These are phyloP conservation scores for Lichenostomus cassidix DNA, from an alignment of 2,113 vertebrate genomes.

Conservation along the genomic window DNA sequence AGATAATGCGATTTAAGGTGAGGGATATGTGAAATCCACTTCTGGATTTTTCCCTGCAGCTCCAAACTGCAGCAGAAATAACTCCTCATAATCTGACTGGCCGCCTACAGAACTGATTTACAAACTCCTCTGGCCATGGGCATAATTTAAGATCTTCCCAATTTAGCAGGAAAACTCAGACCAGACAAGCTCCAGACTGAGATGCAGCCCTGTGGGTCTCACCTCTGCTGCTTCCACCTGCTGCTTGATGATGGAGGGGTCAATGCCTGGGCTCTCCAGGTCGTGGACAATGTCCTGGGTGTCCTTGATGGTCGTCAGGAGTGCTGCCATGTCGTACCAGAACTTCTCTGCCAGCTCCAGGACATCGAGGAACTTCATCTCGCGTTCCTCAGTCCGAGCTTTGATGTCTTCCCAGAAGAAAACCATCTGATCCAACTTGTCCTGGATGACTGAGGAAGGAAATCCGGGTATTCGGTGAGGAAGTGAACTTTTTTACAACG, in stretches of 20 bases:
- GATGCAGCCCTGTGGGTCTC: not conserved
- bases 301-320: constrained; percentile 92
- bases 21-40: not conserved
- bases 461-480: not conserved
- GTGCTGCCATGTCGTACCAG: constrained; percentile 95
- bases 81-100: rapidly evolving
- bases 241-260: constrained; percentile 98
- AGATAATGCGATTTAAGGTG: not conserved
- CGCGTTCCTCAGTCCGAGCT: constrained; percentile 89
- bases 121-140: not conserved
- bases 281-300: constrained; percentile 95
- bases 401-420: constrained; percentile 99
- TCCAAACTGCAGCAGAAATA: not conserved
- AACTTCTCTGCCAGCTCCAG: constrained; percentile 95
- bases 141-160: not conserved
- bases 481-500: not conserved
- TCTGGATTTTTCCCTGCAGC: rapidly evolving
- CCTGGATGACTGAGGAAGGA: constrained; percentile 83
- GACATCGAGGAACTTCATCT: constrained; percentile 94
- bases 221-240: constrained; percentile 98
- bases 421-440: constrained; percentile 90
- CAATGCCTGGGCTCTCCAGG: constrained; percentile 96
- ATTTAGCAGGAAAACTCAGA: too few species aligned
- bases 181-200: not conserved
- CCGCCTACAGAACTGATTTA: not conserved